Evolutionary conservation across 2,113 vertebrate genomes (phyloP).

Genomic region (Centropus unirufus): DNA sequence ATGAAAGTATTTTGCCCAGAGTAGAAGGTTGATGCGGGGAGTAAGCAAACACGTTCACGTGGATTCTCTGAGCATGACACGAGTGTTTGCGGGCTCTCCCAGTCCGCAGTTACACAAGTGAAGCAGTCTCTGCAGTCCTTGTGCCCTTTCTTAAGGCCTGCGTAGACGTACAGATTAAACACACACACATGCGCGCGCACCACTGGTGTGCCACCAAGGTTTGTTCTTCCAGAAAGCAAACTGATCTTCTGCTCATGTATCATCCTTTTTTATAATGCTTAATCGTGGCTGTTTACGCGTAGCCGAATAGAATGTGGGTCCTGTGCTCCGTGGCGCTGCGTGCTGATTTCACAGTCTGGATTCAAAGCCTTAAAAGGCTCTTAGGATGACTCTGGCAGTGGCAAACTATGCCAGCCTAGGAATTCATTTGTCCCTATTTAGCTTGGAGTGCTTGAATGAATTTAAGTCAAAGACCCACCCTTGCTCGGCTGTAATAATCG

Average conservation of each 20-base stretch:
- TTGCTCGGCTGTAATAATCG: not conserved
- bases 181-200: rapidly evolving
- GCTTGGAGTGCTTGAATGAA: not conserved
- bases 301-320: not conserved
- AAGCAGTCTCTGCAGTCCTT: not conserved
- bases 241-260: not conserved
- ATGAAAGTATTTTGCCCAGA: not conserved
- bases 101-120: not conserved
- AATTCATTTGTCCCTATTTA: not conserved
- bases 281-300: not conserved
- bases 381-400: not conserved
- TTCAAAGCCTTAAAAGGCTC: not conserved
- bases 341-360: not conserved
- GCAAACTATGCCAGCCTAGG: not conserved
- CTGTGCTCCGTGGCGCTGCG: too few species aligned
- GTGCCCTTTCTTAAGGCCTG: not conserved
- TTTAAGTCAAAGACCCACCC: not conserved
- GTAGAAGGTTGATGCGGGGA: not conserved
- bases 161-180: not conserved
- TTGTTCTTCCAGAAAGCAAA: not conserved
- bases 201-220: not conserved
- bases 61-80: not conserved
- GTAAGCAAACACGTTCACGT: rapidly evolving
- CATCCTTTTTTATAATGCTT: not conserved
- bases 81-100: not conserved